These are phyloP conservation scores for Nysson spinosus DNA, from an alignment of 2,888 invertebrate species.

Conservation along the genomic window DNA sequence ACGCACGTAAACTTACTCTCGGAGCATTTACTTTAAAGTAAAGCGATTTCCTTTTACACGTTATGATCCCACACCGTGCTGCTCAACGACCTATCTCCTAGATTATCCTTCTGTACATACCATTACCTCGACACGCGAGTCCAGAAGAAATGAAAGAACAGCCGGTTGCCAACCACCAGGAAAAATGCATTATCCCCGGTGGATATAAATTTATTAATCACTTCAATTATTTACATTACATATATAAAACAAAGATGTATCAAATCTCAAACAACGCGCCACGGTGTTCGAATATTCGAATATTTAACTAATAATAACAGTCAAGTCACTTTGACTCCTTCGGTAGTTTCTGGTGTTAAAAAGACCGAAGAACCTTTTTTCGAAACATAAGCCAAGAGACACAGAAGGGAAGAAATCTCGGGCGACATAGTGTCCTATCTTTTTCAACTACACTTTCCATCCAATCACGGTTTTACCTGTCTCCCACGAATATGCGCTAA, in stretches of 20 bases:
- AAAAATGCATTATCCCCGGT: no score
- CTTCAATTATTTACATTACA: no score
- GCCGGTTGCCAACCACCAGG: conserved; percentile 23
- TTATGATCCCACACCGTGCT: conserved; percentile 66
- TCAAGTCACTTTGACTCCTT: no score
- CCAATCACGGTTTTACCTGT: conserved; percentile 68
- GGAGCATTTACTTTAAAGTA: conserved; percentile 69
- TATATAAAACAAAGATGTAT: no score
- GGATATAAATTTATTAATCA: no score
- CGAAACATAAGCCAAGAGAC: no score
- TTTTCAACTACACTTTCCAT: conserved; percentile 29
- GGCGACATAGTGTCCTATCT: neutral
- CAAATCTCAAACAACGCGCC: no score
- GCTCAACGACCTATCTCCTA: conserved; percentile 42
- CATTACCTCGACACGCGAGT: conserved; percentile 57
- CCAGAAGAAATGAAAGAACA: conserved; percentile 20
- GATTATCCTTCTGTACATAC: conserved; percentile 55
- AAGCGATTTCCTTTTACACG: conserved; percentile 72
- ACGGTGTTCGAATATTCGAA: no score
- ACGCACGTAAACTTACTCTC: conserved; percentile 29
- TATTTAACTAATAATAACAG: no score
- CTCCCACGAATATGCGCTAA: conserved; percentile 49
- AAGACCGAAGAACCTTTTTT: no score
- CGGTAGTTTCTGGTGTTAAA: no score
- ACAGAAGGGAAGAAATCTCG: no score